Evolutionary conservation across 2,113 vertebrate genomes (phyloP).

Genomic region (Paramormyrops kingsleyae): DNA sequence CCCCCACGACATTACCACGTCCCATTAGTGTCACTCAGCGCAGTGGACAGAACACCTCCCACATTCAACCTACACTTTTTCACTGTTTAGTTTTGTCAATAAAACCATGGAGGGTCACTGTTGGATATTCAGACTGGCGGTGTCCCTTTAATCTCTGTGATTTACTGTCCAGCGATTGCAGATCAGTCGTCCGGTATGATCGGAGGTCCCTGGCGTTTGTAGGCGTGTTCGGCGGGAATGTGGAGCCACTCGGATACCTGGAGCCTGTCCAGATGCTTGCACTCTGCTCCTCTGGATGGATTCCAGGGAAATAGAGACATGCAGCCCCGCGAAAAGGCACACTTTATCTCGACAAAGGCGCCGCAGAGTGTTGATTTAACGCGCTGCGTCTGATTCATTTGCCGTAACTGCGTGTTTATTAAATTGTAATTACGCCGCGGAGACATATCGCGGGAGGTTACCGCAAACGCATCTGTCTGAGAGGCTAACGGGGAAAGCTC

Average conservation of each 20-base stretch:
- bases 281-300: neutral
- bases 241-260: neutral
- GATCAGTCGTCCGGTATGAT: neutral
- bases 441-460: neutral
- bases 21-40: neutral
- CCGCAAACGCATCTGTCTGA: neutral
- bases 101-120: neutral
- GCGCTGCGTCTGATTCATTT: neutral
- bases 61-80: neutral
- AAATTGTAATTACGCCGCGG: neutral
- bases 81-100: neutral
- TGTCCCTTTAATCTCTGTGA: neutral
- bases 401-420: neutral
- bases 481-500: neutral
- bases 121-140: neutral
- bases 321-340: neutral
- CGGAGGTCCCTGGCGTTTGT: neutral
- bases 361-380: neutral
- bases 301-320: slow-evolving; percentile 5
- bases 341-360: slow-evolving; percentile 2
- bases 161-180: neutral
- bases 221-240: neutral
- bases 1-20: neutral
- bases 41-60: neutral
- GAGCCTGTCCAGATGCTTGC: neutral